Evolutionary conservation across 1,140 invertebrate genomes (phyloP), one percentile per base, ranked within the genome.

Genomic region (Drosophila setifemur): DNA sequence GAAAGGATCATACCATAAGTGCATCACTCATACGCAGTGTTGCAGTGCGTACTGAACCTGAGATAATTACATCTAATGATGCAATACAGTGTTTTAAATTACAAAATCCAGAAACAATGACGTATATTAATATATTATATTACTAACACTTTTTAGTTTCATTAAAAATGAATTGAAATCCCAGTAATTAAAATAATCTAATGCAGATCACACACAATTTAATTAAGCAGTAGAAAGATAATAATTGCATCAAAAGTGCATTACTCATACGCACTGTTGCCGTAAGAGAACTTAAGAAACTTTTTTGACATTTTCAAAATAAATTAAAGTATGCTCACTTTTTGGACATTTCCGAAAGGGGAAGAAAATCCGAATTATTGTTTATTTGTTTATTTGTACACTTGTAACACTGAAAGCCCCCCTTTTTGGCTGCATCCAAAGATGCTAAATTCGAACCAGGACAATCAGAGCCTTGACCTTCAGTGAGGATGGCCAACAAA

Each of bases 401-500:
- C 4, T 11, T 14, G 0, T 12, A 33, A 33, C 11, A 6, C 11
- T 2, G 6, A 33, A 33, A 33, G 14, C 29, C n/a, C 4, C 4
- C 1, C 31, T 2, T 12, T 14, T 5, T n/a, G 3, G 7, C 29
- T 2, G 26, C 6, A 28, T 8, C n/a, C n/a, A 28, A 28, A 28
- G 9, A 9, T 31, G 8, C 8, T n/a, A 31, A 31, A 31, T n/a
- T 31, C 11, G n/a, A 31, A n/a, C n/a, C n/a, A n/a, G n/a, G n/a
- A n/a, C n/a, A n/a, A n/a, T n/a, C n/a, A n/a, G n/a, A n/a, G n/a
- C 29, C 29, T 11, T 7, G 5, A 8, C 4, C 25, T 23, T 14
- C 0, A 55, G 35, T 43, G 52, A 61, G 18, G 53, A 78, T 61
- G 45, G 19, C 39, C 11, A 28, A 40, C 9, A 28, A 14, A 4